Conservation (phyloP, 1,140 invertebrate species). For the Harlomillsia oculata region DNA sequence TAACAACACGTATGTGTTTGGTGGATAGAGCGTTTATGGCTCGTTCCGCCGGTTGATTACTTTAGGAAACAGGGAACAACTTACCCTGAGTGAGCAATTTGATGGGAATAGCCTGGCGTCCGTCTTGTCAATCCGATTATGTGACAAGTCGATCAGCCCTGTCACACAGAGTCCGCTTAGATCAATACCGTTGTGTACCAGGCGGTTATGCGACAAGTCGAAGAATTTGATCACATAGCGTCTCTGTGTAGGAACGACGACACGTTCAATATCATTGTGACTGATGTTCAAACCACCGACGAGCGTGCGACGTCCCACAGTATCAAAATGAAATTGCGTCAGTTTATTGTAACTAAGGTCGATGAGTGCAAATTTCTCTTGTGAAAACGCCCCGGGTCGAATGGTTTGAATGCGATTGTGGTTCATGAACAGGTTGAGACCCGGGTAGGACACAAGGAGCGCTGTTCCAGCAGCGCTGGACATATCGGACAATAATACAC, state of each 20-base stretch:
- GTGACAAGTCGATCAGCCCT: constrained; percentile 66
- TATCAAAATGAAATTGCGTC: constrained; percentile 55
- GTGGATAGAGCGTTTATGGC: too few relatives aligned
- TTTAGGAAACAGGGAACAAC: constrained; percentile 18
- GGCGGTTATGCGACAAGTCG: constrained; percentile 62
- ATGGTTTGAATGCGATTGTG: constrained; percentile 56
- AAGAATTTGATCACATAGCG: constrained; percentile 48
- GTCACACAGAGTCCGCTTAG: constrained; percentile 64
- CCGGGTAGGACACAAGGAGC: constrained; percentile 48
- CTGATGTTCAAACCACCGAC: constrained; percentile 70
- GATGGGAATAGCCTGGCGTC: constrained; percentile 26
- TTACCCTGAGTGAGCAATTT: constrained; percentile 35
- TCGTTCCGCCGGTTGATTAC: too few relatives aligned
- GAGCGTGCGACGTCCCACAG: constrained; percentile 61
- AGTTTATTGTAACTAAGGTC: constrained; percentile 66
- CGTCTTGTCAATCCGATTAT: constrained; percentile 65
- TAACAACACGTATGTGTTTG: too few relatives aligned
- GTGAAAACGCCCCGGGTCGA: constrained; percentile 48
- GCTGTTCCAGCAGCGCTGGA: constrained; percentile 43
- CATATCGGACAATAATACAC: constrained; percentile 3
- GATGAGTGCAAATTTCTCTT: constrained; percentile 47
- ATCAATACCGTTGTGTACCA: constrained; percentile 64
- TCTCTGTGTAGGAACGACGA: constrained; percentile 50
- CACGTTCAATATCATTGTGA: constrained; percentile 61
- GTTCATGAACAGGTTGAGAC: constrained; percentile 59